Percentiles rank a stretch among this genome's conserved stretches.
Conservation (phyloP, 2,888 invertebrate genomes). For the Coenonympha arcania region DNA sequence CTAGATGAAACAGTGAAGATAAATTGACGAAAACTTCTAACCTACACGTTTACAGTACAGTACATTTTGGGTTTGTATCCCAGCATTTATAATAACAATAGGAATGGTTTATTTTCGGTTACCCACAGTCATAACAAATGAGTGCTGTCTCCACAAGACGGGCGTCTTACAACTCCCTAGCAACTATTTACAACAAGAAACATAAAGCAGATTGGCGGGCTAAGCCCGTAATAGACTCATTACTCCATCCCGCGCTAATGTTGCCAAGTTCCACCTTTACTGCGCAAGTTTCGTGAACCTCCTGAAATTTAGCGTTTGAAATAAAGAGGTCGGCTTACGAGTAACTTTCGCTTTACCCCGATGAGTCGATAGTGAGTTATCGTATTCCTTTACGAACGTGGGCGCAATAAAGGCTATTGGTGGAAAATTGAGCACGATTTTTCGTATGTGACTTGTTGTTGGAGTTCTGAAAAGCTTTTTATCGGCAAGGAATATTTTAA, state of each 20-base stretch:
- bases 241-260: conserved; percentile 15
- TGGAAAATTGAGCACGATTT: not conserved
- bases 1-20: too few species aligned
- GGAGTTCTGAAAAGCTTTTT: not conserved
- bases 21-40: too few species aligned
- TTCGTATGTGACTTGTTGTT: not conserved
- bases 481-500: too few species aligned
- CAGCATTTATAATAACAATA: too few species aligned
- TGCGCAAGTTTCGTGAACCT: conserved; percentile 13
- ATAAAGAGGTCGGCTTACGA: not conserved
- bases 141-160: not conserved
- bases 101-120: not conserved
- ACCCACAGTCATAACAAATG: not conserved
- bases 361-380: not conserved
- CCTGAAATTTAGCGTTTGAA: not conserved
- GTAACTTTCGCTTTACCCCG: conserved; percentile 1
- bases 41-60: too few species aligned
- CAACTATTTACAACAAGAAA: conserved; percentile 7
- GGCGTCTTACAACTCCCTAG: not conserved
- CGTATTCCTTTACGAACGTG: not conserved
- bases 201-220: conserved; percentile 21
- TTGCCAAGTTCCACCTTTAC: conserved; percentile 16
- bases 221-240: conserved; percentile 18
- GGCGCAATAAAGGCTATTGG: not conserved
- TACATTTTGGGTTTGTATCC: too few species aligned